Conservation (phyloP, 2,888 invertebrate genomes). For the Choristoneura rosaceana region DNA sequence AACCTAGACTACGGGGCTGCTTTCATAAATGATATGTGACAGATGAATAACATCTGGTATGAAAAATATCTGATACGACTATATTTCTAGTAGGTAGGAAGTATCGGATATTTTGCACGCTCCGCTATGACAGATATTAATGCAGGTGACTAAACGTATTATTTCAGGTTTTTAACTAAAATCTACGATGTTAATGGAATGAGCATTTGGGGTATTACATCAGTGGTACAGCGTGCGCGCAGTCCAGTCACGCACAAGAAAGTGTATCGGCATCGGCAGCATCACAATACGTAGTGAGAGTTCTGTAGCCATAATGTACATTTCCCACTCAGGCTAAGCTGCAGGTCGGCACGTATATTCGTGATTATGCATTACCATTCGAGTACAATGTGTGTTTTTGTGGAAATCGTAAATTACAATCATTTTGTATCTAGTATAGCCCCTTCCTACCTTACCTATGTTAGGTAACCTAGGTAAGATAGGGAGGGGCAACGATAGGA, state of each 20-base stretch:
- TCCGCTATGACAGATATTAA: too few relatives aligned
- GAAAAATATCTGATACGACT: too few relatives aligned
- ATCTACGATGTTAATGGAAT: conserved; percentile 48
- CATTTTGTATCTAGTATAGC: neutral
- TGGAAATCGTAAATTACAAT: neutral
- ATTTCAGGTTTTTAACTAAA: too few relatives aligned
- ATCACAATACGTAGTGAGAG: conserved; percentile 80
- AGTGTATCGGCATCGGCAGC: conserved; percentile 79
- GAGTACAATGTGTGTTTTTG: neutral
- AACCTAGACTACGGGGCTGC: too few relatives aligned
- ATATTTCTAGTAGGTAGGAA: too few relatives aligned
- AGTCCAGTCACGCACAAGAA: conserved; percentile 80
- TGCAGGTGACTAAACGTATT: too few relatives aligned
- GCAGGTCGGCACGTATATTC: conserved; percentile 8
- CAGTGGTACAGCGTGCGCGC: conserved; percentile 56
- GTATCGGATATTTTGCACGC: too few relatives aligned
- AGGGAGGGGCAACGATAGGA: too few relatives aligned
- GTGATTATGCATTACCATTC: neutral
- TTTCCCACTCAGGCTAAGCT: conserved; percentile 58
- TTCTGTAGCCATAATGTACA: conserved; percentile 72
- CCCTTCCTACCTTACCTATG: too few relatives aligned
- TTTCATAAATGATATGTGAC: too few relatives aligned
- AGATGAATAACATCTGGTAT: too few relatives aligned
- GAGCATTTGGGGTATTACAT: conserved; percentile 72
- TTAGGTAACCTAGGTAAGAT: too few relatives aligned